Percentiles rank a stretch among this genome's conserved stretches.
phyloP scores from a whole-genome alignment of 35 echinoderm and acorn worm genomes.

The Amphiura filiformis region DNA sequence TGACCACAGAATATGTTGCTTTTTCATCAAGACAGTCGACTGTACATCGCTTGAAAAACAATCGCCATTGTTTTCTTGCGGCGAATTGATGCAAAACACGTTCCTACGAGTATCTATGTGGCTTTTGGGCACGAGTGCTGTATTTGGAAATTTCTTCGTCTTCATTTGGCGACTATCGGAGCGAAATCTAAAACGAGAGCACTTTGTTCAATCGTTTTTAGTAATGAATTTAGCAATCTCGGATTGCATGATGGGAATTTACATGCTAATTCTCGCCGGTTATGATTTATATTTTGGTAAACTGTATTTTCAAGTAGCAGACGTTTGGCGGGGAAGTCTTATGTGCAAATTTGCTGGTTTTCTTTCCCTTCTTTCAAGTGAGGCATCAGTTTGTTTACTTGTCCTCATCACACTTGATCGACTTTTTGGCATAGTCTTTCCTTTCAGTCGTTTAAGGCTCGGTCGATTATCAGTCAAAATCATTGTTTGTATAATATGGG shows the following conservation, averaged over 20 bases:
- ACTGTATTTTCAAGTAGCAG: conserved; percentile 16
- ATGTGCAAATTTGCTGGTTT: conserved; percentile 52
- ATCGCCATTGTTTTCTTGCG: conserved; percentile 23
- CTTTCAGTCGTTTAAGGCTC: background rate
- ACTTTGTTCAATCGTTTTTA: background rate
- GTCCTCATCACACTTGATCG: conserved; percentile 52
- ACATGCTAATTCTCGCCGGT: conserved; percentile 49
- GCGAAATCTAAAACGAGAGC: background rate
- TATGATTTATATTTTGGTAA: conserved; percentile 38
- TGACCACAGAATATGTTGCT: background rate
- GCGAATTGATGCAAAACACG: conserved; percentile 29
- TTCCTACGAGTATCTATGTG: conserved; percentile 38
- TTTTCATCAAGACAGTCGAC: background rate
- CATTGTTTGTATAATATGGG: conserved; percentile 18
- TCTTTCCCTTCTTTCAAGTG: conserved; percentile 50
- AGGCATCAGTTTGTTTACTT: conserved; percentile 48
- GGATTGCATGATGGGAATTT: conserved; percentile 66
- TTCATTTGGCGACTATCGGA: conserved; percentile 10
- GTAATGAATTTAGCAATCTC: conserved; percentile 51
- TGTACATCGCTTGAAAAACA: background rate
- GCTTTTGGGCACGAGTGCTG: conserved; percentile 38
- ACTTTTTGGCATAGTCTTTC: conserved; percentile 20
- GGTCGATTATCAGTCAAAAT: background rate
- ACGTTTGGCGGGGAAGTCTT: conserved; percentile 24
- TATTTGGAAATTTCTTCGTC: conserved; percentile 52